Base-by-base conservation (phyloP, 2,113 vertebrate genomes). In the Thinocorus orbignyianus region DNA sequence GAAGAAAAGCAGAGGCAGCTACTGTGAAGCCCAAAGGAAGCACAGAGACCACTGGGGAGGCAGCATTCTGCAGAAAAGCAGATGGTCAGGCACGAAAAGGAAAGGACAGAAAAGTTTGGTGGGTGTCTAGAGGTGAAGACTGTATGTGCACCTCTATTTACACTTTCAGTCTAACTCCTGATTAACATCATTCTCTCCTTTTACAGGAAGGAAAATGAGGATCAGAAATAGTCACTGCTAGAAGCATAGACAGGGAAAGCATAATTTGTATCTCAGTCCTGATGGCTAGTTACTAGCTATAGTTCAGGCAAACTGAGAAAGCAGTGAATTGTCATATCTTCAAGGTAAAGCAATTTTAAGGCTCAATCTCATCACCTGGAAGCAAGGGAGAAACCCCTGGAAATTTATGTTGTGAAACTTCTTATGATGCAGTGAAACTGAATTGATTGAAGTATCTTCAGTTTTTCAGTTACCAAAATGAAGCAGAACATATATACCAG, bases 281-380 rank as follows among this genome's bases (percentile, higher is more conserved):
- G 46, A 69, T 64, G 3, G 1, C 62, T 79, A 87, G 41, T 26
- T 76, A 65, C 86, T 77, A 84, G 84, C 39, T 89, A 84, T 37
- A 92, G 70, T 74, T 20, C 7, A 30, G 62, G 70, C 25, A 88
- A 93, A 88, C 33, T 39, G 62, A 82, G 54, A 86, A 80, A 82
- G 84, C 9, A 24, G 49, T 77, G 54, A 91, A 92, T 57, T 70
- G 79, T 46, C 14, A 1, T 66, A 65, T 82, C 81, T 87, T 94
- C 73, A 87, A 89, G 73, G 73, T 35, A 85, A 95, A 90, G 65
- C 54, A 76, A 95, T 88, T 94, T 78, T 73, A 90, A 95, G 87
- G 51, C 78, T 94, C 66, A 52, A 19, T 86, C 64, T 90, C 55
- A 85, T 76, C 88, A 79, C 73, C 48, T 80, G 62, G 74, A 95